A percentile compares a stretch with the other conserved stretches of the same genome.
Evolutionary conservation across 2,888 invertebrate species (phyloP).

Genomic region (Machimus rusticus): DNA sequence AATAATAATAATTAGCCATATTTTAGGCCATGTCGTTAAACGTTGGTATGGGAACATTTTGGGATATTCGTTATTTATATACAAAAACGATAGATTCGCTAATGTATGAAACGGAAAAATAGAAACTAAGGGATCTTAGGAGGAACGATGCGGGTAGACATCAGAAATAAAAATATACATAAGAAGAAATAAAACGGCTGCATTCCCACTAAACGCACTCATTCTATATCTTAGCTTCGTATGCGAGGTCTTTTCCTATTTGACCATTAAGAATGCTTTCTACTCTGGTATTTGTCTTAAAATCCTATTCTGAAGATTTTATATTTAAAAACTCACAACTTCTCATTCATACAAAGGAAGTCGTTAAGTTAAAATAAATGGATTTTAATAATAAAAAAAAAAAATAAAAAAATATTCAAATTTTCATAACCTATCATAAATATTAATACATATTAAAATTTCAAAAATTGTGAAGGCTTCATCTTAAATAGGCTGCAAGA

Average conservation of each 20-base stretch:
- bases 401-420: too few relatives aligned
- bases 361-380: background rate
- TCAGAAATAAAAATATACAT: background rate
- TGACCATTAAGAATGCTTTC: background rate
- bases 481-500: too few relatives aligned
- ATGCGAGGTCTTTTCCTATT: background rate
- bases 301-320: background rate
- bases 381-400: too few relatives aligned
- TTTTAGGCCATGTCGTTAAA: background rate
- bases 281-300: background rate
- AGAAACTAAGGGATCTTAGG: background rate
- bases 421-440: too few relatives aligned
- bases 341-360: background rate
- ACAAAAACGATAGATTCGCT: slow-evolving; percentile 10
- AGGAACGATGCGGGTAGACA: background rate
- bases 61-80: slow-evolving; percentile 1
- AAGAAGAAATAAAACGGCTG: background rate
- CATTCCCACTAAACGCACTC: background rate
- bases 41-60: background rate
- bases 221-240: background rate
- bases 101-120: slow-evolving; percentile 5
- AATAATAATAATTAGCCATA: slow-evolving; percentile 30
- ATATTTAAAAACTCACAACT: background rate
- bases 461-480: too few relatives aligned
- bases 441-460: too few relatives aligned